phyloP scores from a whole-genome alignment of 53 echinoderm and acorn worm genomes.

The Arbacia lixula region DNA sequence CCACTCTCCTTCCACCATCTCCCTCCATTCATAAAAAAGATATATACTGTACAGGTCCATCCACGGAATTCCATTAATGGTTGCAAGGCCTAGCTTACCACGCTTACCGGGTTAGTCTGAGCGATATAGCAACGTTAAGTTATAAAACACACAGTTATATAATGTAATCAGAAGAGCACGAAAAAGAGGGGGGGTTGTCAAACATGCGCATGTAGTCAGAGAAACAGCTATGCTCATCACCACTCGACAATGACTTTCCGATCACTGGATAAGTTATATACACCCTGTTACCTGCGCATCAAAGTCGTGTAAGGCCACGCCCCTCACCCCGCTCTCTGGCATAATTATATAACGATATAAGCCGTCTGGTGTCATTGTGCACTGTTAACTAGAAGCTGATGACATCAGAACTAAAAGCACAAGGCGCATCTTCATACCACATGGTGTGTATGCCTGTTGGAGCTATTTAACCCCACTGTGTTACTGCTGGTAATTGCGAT shows the following conservation, averaged over 20 bases:
- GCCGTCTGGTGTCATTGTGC: conserved; percentile 2
- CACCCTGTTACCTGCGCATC: too few species aligned
- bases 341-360: conserved; percentile 47
- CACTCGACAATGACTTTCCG: conserved; percentile 28
- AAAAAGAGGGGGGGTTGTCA: neutral
- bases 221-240: neutral
- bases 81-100: neutral
- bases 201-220: conserved; percentile 9
- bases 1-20: too few species aligned
- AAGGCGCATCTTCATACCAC: too few species aligned
- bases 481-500: too few species aligned
- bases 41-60: neutral
- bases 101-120: conserved; percentile 9
- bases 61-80: conserved; percentile 27
- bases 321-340: conserved; percentile 2
- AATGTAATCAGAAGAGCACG: conserved; percentile 23
- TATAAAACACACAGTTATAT: conserved; percentile 31
- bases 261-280: conserved; percentile 19
- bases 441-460: too few species aligned
- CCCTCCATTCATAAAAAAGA: neutral
- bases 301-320: conserved; percentile 3
- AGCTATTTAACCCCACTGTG: too few species aligned
- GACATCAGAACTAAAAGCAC: too few species aligned
- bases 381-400: too few species aligned
- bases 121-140: conserved; percentile 41